phyloP scores from a whole-genome alignment of 2,888 invertebrate genomes.

The Globia sparganii region DNA sequence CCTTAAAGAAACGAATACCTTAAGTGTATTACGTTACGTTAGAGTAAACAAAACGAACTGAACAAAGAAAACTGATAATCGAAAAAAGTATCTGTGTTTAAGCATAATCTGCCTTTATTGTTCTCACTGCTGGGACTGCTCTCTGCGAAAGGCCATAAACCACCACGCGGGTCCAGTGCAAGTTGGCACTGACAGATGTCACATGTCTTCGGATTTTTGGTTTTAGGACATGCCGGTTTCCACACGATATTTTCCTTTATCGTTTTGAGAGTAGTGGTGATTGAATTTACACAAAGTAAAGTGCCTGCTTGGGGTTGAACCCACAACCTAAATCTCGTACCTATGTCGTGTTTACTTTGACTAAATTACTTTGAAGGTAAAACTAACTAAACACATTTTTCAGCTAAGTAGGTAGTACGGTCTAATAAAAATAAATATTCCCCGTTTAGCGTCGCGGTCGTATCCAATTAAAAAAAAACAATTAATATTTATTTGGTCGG shows the following conservation, averaged over 20 bases:
- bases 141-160: not conserved
- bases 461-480: constrained; percentile 56
- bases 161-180: not conserved
- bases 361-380: constrained; percentile 1
- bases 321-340: not conserved
- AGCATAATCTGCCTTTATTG: not conserved
- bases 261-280: not conserved
- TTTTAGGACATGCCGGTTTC: not conserved
- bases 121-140: not conserved
- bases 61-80: not conserved
- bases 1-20: constrained; percentile 34
- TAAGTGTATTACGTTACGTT: constrained; percentile 41
- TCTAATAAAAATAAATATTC: constrained; percentile 33
- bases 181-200: not conserved
- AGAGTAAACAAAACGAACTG: not conserved
- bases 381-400: not conserved
- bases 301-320: not conserved
- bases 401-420: not conserved
- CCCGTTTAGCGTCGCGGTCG: constrained; percentile 18
- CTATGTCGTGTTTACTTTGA: not conserved
- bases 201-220: not conserved
- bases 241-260: not conserved
- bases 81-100: not conserved
- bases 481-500: constrained; percentile 63
- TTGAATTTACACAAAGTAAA: not conserved